phyloP scores from a whole-genome alignment of 2,797 vertebrate genomes.

The Falco naumanni region DNA sequence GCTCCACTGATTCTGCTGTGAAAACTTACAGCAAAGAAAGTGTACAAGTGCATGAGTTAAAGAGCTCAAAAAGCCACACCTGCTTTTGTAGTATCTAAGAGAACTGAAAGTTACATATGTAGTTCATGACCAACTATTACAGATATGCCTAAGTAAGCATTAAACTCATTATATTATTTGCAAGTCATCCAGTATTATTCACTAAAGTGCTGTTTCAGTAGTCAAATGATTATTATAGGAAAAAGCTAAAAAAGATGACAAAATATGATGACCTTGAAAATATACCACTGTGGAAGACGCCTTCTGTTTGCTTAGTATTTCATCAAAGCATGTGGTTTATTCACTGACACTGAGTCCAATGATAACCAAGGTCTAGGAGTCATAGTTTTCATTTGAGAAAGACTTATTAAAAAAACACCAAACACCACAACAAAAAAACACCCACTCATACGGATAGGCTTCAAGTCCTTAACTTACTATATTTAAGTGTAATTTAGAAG shows the following conservation, averaged over 20 bases:
- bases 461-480: background rate
- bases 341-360: background rate
- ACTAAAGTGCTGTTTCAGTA: background rate
- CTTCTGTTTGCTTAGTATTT: background rate
- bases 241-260: background rate
- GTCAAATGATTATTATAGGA: background rate
- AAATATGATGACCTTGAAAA: background rate
- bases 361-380: background rate
- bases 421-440: background rate
- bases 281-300: background rate
- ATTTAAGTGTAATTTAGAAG: background rate
- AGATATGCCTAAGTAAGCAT: background rate
- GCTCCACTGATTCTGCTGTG: background rate
- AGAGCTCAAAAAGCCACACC: background rate
- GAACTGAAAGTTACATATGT: background rate
- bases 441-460: background rate
- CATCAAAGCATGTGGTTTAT: background rate
- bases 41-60: background rate
- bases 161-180: background rate
- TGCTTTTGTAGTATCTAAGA: background rate
- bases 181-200: background rate
- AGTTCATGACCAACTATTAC: background rate
- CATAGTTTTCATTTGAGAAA: background rate
- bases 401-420: background rate
- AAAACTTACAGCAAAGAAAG: background rate